phyloP scores from a whole-genome alignment of 2,888 invertebrate genomes.

The Tinea semifulvella region DNA sequence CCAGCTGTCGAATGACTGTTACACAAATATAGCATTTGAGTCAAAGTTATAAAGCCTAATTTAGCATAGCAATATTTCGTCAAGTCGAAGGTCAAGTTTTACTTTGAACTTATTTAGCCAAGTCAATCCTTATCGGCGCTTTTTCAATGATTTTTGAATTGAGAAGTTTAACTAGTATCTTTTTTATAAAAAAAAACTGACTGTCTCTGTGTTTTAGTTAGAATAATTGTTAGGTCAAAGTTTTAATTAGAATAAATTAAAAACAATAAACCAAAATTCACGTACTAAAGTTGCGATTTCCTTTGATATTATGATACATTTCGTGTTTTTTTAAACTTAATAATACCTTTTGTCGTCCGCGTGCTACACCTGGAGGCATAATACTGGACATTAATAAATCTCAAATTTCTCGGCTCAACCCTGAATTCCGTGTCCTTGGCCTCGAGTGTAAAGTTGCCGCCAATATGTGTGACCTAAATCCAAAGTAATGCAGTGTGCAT shows the following conservation, averaged over 20 bases:
- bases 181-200: too few species aligned
- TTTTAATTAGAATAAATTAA: too few species aligned
- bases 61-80: neutral
- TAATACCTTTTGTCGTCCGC: too few species aligned
- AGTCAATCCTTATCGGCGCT: neutral
- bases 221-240: too few species aligned
- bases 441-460: constrained; percentile 42
- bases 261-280: too few species aligned
- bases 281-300: too few species aligned
- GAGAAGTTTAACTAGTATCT: too few species aligned
- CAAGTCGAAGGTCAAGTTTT: constrained; percentile 9
- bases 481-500: neutral
- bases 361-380: too few species aligned
- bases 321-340: too few species aligned
- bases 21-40: constrained; percentile 14
- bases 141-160: too few species aligned
- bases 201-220: too few species aligned
- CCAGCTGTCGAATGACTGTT: constrained; percentile 29
- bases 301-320: too few species aligned
- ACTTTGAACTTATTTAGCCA: constrained; percentile 6
- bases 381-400: constrained; percentile 5
- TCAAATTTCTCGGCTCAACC: constrained; percentile 8
- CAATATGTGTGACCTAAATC: constrained; percentile 59
- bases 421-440: constrained; percentile 39
- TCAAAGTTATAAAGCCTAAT: neutral